Evolutionary conservation across 1,140 invertebrate genomes (phyloP).

Genomic region (Eurosta solidaginis): DNA sequence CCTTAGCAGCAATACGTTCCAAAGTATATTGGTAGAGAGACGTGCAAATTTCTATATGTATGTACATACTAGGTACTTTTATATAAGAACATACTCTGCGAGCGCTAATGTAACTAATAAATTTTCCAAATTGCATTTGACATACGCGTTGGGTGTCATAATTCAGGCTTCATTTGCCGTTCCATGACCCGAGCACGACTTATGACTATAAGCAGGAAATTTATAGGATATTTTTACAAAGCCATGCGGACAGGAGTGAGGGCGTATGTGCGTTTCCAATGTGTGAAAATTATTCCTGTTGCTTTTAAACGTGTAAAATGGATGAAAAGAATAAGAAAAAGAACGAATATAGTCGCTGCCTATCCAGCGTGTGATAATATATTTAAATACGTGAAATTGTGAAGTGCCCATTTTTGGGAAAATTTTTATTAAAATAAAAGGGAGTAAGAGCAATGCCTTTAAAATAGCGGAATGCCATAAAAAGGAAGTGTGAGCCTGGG

Average conservation of each 20-base stretch:
- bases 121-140: constrained; percentile 26
- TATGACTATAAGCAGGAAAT: neutral
- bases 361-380: neutral
- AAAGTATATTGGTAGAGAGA: too few species aligned
- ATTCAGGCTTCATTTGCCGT: constrained; percentile 15
- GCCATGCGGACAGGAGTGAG: neutral
- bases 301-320: too few species aligned
- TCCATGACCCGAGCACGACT: constrained; percentile 10
- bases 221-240: neutral
- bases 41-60: too few species aligned
- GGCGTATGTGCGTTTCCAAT: neutral
- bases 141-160: constrained; percentile 25
- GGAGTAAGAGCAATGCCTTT: neutral
- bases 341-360: neutral
- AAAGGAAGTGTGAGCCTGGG: too few species aligned
- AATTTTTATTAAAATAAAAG: neutral
- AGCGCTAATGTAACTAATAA: constrained; percentile 24
- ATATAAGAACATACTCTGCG: neutral
- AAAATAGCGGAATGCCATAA: too few species aligned
- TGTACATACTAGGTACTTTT: too few species aligned
- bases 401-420: neutral
- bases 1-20: too few species aligned
- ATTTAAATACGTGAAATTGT: neutral
- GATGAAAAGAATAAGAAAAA: neutral
- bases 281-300: constrained; percentile 13